These are phyloP conservation scores for Sapajus apella DNA, from an alignment of 2,113 vertebrate species.

Conservation along the genomic window DNA sequence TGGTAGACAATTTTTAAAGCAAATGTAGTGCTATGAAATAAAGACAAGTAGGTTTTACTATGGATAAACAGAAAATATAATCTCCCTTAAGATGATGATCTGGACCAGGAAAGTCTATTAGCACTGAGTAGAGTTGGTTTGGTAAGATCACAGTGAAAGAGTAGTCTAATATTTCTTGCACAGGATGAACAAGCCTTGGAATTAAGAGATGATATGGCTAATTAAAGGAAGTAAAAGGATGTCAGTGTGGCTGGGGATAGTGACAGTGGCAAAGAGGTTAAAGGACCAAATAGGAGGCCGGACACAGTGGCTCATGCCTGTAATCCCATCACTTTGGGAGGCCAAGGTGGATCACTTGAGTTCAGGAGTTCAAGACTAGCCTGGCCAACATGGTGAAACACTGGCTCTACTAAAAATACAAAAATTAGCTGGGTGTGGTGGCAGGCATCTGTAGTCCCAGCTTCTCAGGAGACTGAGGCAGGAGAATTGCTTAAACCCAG, in stretches of 20 bases:
- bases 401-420: no score
- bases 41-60: accelerated
- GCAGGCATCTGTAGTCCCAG: no score
- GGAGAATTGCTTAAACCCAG: no score
- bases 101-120: not conserved
- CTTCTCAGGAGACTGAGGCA: no score
- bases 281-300: not conserved
- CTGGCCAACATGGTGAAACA: no score
- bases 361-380: no score
- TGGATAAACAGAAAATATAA: not conserved
- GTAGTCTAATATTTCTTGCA: not conserved
- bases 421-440: no score
- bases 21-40: not conserved
- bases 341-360: no score
- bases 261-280: accelerated
- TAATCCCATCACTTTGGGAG: no score
- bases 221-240: not conserved
- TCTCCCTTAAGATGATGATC: not conserved
- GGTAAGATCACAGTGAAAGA: not conserved
- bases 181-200: not conserved
- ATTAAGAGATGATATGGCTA: not conserved
- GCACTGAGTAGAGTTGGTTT: not conserved
- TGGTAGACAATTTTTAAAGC: not conserved
- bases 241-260: not conserved
- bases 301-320: no score